phyloP scores from a whole-genome alignment of 1,140 invertebrate species.

The Mycetomoellerius zeteki region DNA sequence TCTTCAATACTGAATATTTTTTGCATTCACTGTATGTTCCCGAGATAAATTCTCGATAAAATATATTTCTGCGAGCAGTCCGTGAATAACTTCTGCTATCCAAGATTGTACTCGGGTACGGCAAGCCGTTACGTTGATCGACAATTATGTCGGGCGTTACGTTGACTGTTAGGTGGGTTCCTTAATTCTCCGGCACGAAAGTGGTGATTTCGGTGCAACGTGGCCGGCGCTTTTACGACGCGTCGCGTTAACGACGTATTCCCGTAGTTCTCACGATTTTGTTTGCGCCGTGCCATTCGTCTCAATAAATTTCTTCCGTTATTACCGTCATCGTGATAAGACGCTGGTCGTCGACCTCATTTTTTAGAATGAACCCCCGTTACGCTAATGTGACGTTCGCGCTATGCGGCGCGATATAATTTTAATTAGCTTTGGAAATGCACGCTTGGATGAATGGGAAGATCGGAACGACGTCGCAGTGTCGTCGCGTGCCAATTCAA shows the following conservation, averaged over 20 bases:
- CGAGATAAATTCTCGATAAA: neutral
- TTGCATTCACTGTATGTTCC: neutral
- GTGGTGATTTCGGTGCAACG: constrained; percentile 32
- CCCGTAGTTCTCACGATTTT: constrained; percentile 26
- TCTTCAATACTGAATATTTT: too few species aligned
- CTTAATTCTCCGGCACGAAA: constrained; percentile 26
- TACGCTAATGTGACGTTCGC: constrained; percentile 54
- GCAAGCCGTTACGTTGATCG: constrained; percentile 13
- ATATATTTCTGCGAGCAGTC: neutral
- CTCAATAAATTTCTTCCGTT: constrained; percentile 74
- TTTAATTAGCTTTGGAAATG: constrained; percentile 67
- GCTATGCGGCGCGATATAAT: constrained; percentile 66
- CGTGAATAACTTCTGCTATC: neutral
- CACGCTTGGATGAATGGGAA: constrained; percentile 12
- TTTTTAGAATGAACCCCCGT: constrained; percentile 42
- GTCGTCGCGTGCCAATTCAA: constrained; percentile 34
- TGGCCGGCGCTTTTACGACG: constrained; percentile 9
- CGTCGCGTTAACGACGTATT: neutral
- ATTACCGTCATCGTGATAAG: constrained; percentile 43
- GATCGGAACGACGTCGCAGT: neutral
- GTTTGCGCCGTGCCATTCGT: constrained; percentile 47
- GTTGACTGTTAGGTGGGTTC: constrained; percentile 19
- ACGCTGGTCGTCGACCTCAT: constrained; percentile 44
- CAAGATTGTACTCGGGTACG: neutral
- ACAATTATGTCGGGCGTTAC: constrained; percentile 27